A percentile compares a stretch with the other conserved stretches of the same genome.
phyloP scores from a whole-genome alignment of 2,888 invertebrate genomes.

The Syrphus vitripennis region DNA sequence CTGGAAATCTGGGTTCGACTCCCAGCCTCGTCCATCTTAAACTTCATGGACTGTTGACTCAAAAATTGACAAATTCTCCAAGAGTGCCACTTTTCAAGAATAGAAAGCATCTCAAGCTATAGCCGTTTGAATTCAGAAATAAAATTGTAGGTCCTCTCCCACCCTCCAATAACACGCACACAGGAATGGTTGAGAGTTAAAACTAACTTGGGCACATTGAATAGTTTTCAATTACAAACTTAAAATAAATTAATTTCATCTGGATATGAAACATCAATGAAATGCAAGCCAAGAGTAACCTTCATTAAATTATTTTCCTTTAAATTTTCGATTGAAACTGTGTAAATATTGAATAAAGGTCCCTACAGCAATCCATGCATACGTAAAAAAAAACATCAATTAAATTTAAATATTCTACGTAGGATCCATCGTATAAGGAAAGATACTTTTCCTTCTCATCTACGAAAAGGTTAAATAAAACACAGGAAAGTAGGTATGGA shows the following conservation, averaged over 20 bases:
- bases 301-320: conserved; percentile 13
- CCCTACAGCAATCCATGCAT: background rate
- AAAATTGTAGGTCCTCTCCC: no score
- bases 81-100: no score
- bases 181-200: no score
- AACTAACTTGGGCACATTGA: no score
- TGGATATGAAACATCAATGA: background rate
- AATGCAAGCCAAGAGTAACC: background rate
- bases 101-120: no score
- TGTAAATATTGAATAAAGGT: conserved; percentile 32
- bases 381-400: conserved; percentile 31
- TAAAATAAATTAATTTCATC: background rate
- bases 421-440: background rate
- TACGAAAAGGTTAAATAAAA: background rate
- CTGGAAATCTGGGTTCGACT: no score
- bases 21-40: no score
- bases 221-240: background rate
- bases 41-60: no score
- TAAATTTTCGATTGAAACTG: conserved; percentile 36
- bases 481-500: background rate
- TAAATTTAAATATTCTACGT: conserved; percentile 62
- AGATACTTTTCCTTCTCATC: background rate
- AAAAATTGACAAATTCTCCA: no score
- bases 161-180: no score
- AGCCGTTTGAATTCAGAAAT: no score